Base-by-base conservation (phyloP, 2,888 invertebrate species). In the Melinopterus prodromus region DNA sequence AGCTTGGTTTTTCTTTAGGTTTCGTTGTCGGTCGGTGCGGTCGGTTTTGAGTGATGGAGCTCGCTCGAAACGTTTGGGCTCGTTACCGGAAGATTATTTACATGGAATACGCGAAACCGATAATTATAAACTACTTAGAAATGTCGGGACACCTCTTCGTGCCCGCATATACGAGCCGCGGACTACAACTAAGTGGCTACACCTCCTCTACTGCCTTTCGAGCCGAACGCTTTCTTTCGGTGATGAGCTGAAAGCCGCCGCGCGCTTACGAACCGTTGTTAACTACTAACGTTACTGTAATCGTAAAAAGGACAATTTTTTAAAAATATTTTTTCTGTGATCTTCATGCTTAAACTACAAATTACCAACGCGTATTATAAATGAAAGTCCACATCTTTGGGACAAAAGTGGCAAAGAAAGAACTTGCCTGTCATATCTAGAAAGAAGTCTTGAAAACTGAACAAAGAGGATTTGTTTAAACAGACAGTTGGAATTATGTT, bases 101-200 rank as follows among this genome's bases (percentile, higher is more conserved):
- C 74, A 74, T 69, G 69, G 78, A 78, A 69, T 26, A 74, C 16
- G 74, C 74, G 74, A 36, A 75, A 72, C 78, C 78, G 75, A 75
- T 78, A 78, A 78, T 78, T 78, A 78, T 78, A 78, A 78, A 78
- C 74, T 74, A 78, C 78, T 75, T 78, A 78, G 74, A 74, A 74
- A 37, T 35, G 37, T 36, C 35, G n/a, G 35, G 74, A 74, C 74
- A 74, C 74, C 35, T 74, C 74, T 35, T 74, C 74, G 74, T 36
- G 36, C 74, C 74, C n/a, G n/a, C 74, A 37, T 74, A 74, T 36
- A 35, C 35, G 74, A 37, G n/a, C 74, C 37, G 74, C 35, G 9
- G 36, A 16, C 74, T 53, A 53, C 53, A 53, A 53, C 53, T 53
- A 53, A 53, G 53, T 53, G 53, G 53, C 53, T 53, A 53, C 53